Percentiles rank a stretch among this genome's conserved stretches.
Conservation (phyloP, 2,797 vertebrate species). For the Malurus leucopterus region DNA sequence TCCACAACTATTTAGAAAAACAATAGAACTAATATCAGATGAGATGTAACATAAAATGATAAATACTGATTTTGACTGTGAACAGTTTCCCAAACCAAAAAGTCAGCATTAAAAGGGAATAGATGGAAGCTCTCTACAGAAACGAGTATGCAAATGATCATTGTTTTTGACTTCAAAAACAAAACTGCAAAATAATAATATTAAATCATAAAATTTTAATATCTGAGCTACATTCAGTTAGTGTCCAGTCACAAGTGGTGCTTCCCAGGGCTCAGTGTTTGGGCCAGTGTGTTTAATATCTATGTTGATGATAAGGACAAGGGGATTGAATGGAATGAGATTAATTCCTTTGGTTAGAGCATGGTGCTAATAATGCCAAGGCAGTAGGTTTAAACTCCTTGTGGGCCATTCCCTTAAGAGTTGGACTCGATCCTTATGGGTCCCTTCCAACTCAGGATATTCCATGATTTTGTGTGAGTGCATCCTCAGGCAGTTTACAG, state of each 20-base stretch:
- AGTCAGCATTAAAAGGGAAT: background rate
- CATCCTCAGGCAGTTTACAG: background rate
- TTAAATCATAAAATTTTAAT: background rate
- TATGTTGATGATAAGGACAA: too few relatives aligned
- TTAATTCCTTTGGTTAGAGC: background rate
- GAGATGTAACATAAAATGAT: background rate
- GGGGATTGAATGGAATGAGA: background rate
- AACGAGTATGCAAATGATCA: background rate
- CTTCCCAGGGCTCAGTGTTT: background rate
- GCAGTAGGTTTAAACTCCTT: background rate
- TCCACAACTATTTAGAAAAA: background rate
- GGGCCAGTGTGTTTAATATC: background rate
- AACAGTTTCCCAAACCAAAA: background rate
- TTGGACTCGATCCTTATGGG: rapidly evolving
- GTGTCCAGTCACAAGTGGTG: background rate
- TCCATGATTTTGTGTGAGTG: background rate
- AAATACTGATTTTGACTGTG: background rate
- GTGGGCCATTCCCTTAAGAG: background rate
- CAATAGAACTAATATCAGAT: background rate
- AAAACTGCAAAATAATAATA: background rate
- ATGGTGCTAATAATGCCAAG: background rate
- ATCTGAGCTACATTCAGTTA: background rate
- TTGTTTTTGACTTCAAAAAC: background rate
- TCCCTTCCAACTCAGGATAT: background rate
- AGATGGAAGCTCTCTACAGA: background rate